Base-by-base conservation (phyloP, 2,113 vertebrate species). In the Syngnathus floridae region DNA sequence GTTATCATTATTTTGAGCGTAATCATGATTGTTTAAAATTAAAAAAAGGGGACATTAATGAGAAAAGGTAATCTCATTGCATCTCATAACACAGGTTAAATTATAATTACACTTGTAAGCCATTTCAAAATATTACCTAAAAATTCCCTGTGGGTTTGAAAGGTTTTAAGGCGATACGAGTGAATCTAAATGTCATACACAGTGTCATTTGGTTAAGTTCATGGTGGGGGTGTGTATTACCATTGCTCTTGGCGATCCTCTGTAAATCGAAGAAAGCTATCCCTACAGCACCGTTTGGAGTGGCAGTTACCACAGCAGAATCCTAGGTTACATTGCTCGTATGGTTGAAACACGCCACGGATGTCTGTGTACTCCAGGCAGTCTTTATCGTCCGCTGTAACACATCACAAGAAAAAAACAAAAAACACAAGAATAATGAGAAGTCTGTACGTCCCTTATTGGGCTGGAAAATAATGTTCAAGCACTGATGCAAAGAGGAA, bases 291-390 rank as follows among this genome's bases (percentile, higher is more conserved):
- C n/a, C 56, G 40, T 80, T 88, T 79, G 0, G n/a, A 0, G 0
- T 0, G 0, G 62, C 91, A 91, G 40, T 0, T 0, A 1, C 90
- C 91, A 62, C 91, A 92, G 21, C 91, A 92, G 68, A 65, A 85
- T 0, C 0, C 0, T 0, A 0, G 0, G 0, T 0, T 0, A 9
- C 91, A 92, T 0, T 0, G 0, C 9, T 72, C 0, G 1, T 0
- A 0, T 0, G 0, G 0, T 0, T 75, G 54, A n/a, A 49, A 63
- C 0, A 0, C 0, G 1, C 19, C 9, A 0, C 0, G 0, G 0
- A 0, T 0, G 56, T 71, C 70, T 0, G 0, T 5, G 70, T 83
- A 90, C 16, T 26, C 0, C 0, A 58, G 0, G 56, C 91, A 91
- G 19, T 79, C 2, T 0, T 0, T 0, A 0, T 56, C 36, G 1